A percentile compares a stretch with the other conserved stretches of the same genome.
phyloP scores from a whole-genome alignment of 2,888 invertebrate genomes.

The Papilio elwesi region DNA sequence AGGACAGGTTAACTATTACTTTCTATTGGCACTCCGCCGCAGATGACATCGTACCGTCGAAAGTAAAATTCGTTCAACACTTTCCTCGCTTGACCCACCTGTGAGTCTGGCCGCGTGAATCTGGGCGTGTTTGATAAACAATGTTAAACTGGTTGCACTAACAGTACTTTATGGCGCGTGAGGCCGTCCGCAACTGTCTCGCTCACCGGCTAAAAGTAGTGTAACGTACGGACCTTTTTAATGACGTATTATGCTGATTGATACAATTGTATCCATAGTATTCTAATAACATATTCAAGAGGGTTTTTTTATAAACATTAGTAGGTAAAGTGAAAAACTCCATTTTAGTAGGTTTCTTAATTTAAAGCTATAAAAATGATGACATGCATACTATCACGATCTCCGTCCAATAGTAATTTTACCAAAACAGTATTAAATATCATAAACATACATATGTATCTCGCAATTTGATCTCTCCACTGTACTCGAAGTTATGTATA shows the following conservation, averaged over 20 bases:
- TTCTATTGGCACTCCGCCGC: constrained; percentile 64
- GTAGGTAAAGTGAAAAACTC: too few species aligned
- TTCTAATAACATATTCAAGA: too few species aligned
- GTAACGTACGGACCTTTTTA: neutral
- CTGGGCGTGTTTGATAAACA: constrained; percentile 19
- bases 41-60: constrained; percentile 68
- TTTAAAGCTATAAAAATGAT: too few species aligned
- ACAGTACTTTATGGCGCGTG: constrained; percentile 65
- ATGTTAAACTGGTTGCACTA: constrained; percentile 57
- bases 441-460: too few species aligned
- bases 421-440: too few species aligned
- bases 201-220: neutral
- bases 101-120: constrained; percentile 21
- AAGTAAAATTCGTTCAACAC: constrained; percentile 81
- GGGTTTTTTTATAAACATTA: too few species aligned
- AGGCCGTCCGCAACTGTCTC: constrained; percentile 53
- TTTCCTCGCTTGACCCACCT: constrained; percentile 77
- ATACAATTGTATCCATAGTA: too few species aligned
- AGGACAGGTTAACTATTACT: constrained; percentile 63
- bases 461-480: too few species aligned
- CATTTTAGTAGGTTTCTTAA: too few species aligned
- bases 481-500: neutral
- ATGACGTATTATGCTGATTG: neutral
- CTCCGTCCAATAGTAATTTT: too few species aligned
- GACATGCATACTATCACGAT: too few species aligned